phyloP scores from a whole-genome alignment of 2,113 vertebrate species.

The Neofelis nebulosa region DNA sequence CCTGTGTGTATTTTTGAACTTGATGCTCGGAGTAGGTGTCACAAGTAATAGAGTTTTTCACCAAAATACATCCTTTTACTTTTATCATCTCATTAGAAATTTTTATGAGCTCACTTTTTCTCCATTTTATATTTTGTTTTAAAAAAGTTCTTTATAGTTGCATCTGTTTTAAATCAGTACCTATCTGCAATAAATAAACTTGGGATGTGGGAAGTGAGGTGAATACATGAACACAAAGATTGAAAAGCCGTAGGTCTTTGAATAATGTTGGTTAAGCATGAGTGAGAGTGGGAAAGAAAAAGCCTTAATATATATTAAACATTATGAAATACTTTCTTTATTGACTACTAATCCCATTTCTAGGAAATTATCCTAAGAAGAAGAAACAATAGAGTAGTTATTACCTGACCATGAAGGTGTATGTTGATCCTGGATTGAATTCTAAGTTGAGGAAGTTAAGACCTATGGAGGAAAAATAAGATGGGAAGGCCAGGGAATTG shows the following conservation, averaged over 20 bases:
- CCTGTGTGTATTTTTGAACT: not conserved
- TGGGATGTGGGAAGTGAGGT: not conserved
- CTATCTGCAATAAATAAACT: not conserved
- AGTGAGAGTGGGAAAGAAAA: not conserved
- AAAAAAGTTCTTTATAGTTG: not conserved
- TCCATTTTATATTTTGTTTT: not conserved
- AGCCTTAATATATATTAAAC: not conserved
- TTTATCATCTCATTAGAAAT: not conserved
- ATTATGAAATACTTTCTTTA: not conserved
- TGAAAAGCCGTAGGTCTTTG: not conserved
- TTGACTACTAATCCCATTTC: not conserved
- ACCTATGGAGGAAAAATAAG: not conserved
- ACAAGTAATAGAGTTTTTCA: not conserved
- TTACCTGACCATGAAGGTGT: not conserved
- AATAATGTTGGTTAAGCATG: conserved; percentile 11
- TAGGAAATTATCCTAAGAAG: not conserved
- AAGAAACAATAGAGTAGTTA: not conserved
- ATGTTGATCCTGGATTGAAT: not conserved
- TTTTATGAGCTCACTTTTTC: not conserved
- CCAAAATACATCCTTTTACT: not conserved
- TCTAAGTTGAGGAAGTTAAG: conserved; percentile 16
- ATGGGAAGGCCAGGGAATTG: not conserved
- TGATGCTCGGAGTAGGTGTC: not conserved
- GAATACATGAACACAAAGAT: not conserved
- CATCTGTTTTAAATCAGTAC: not conserved